Conservation (phyloP, 2,113 vertebrate species). For the Ursus arctos region DNA sequence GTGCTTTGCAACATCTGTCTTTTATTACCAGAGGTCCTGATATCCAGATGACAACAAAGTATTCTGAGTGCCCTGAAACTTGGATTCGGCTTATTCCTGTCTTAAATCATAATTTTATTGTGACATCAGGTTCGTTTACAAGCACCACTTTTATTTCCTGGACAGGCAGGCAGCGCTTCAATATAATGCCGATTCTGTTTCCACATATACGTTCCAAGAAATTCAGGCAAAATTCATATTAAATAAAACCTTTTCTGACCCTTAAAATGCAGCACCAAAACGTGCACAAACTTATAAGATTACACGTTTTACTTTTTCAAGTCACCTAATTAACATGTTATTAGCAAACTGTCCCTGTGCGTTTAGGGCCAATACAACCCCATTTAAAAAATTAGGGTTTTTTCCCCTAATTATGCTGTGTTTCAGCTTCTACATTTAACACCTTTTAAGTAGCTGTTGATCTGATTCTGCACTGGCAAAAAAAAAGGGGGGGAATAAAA, state of each 20-base stretch:
- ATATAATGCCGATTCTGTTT: constrained; percentile 23
- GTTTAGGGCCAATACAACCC: not conserved
- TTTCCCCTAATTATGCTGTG: not conserved
- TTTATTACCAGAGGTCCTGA: constrained; percentile 71
- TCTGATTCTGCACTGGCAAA: not conserved
- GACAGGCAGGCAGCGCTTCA: not conserved
- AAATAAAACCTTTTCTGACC: constrained; percentile 14
- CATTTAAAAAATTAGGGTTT: not conserved
- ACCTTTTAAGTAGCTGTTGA: not conserved
- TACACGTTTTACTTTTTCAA: not conserved
- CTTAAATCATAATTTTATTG: constrained; percentile 68
- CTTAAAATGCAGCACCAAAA: not conserved
- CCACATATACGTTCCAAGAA: not conserved
- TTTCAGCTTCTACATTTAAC: not conserved
- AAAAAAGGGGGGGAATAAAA: not conserved
- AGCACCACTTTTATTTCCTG: not conserved
- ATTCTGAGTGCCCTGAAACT: constrained; percentile 25
- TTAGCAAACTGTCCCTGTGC: not conserved
- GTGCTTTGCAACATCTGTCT: constrained; percentile 72
- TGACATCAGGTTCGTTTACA: constrained; percentile 34
- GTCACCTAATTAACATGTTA: not conserved
- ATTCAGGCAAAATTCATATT: not conserved
- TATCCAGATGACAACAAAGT: constrained; percentile 65
- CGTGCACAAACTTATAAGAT: not conserved
- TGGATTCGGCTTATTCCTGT: constrained; percentile 59